Conservation (phyloP, 2,888 invertebrate genomes). For the Thumatha senex region DNA sequence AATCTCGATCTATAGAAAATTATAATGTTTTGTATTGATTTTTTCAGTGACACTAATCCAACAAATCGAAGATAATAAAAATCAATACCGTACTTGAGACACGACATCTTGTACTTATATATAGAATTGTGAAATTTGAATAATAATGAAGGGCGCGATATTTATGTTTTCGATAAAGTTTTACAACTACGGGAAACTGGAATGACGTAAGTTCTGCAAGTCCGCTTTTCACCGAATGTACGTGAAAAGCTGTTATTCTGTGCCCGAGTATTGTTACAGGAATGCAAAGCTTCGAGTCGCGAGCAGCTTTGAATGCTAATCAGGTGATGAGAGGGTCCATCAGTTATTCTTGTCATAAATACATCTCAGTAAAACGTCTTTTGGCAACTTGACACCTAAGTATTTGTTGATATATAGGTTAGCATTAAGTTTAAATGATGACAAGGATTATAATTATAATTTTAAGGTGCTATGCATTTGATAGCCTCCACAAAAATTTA, state of each 20-base stretch:
- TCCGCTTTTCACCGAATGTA: slow-evolving; percentile 69
- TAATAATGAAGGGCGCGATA: too few species aligned
- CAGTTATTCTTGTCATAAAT: slow-evolving; percentile 74
- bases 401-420: slow-evolving; percentile 28
- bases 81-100: too few species aligned
- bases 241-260: slow-evolving; percentile 80
- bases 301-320: slow-evolving; percentile 75
- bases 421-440: slow-evolving; percentile 5
- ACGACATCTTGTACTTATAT: too few species aligned
- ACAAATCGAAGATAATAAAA: too few species aligned
- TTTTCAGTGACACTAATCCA: too few species aligned
- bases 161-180: slow-evolving; percentile 53
- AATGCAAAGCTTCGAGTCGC: slow-evolving; percentile 51
- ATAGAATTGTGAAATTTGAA: too few species aligned
- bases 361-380: slow-evolving; percentile 63
- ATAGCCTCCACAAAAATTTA: background rate
- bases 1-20: too few species aligned
- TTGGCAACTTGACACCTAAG: slow-evolving; percentile 36
- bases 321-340: slow-evolving; percentile 67
- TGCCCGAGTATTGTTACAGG: slow-evolving; percentile 9
- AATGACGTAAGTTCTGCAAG: slow-evolving; percentile 64
- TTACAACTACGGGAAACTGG: slow-evolving; percentile 54
- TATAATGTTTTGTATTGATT: too few species aligned
- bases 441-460: slow-evolving; percentile 1
- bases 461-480: slow-evolving; percentile 12